Evolutionary conservation across 2,113 vertebrate genomes (phyloP), one percentile per base, ranked within the genome.

Genomic region (Eulemur rufifrons): DNA sequence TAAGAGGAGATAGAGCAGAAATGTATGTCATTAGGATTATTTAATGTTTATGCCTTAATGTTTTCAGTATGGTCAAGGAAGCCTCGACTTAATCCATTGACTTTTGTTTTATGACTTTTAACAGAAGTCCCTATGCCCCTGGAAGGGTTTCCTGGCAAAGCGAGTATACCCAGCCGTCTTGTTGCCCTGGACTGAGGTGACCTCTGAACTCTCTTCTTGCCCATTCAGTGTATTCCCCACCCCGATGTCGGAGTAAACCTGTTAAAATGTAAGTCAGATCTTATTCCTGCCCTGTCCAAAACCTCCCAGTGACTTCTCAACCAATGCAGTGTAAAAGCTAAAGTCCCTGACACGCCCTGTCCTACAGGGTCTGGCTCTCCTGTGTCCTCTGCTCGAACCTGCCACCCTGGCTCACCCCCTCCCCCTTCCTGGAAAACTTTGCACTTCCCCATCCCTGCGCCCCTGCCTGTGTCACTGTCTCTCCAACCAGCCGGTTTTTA

Each of bases 51-150:
- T 74, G 6, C 88, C 81, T 87, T 89, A 45, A 0, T 90, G 17
- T 59, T 74, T 94, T 59, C 8, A 21, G 37, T 34, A 81, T 45
- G 77, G 59, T 45, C 45, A 45, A 13, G 47, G 52, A 92, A 95
- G 17, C 66, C 25, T 17, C 86, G 8, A 27, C 25, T 94, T 84
- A 76, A 96, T 86, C 61, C 74, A 97, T 85, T 82, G 37, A 68
- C 96, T 96, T 98, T 8, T 50, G 11, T 54, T 97, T 92, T 63
- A 86, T 95, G 13, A 8, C 39, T 78, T 54, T 56, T 86, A 89
- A 78, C 96, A 96, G 52, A 89, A 93, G n/a, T 29, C n/a, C 45
- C 56, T n/a, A 9, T 1, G 2, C 20, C 86, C 2, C 21, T 17
- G 59, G 68, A 66, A 37, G 34, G 5, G 3, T 27, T 63, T 54